Evolutionary conservation across 2,888 invertebrate genomes (phyloP).

Genomic region (Drosophila robusta): DNA sequence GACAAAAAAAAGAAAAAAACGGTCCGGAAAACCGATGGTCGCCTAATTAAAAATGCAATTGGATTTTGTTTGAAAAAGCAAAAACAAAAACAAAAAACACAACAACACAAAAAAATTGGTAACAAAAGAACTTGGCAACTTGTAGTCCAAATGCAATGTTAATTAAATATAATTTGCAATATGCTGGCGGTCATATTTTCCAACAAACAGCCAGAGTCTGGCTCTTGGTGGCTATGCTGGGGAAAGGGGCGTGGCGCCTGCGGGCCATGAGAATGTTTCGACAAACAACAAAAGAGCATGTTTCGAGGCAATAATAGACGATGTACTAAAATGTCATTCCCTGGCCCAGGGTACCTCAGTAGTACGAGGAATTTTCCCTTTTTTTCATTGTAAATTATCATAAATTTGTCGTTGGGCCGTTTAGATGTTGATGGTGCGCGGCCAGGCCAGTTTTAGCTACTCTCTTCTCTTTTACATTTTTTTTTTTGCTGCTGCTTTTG

Average conservation of each 20-base stretch:
- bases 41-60: constrained; percentile 80
- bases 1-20: constrained; percentile 33
- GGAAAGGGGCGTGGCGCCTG: constrained; percentile 56
- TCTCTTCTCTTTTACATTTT: constrained; percentile 21
- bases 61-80: constrained; percentile 59
- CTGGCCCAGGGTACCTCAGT: constrained; percentile 53
- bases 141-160: constrained; percentile 76
- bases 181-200: constrained; percentile 80
- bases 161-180: constrained; percentile 82
- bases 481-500: constrained; percentile 39
- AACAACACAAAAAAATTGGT: constrained; percentile 9
- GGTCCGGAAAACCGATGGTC: constrained; percentile 38
- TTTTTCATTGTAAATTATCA: constrained; percentile 76
- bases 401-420: constrained; percentile 79
- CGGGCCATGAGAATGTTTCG: constrained; percentile 76
- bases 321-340: constrained; percentile 81
- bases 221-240: constrained; percentile 18
- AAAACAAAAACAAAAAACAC: constrained; percentile 22
- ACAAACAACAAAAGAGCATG: constrained; percentile 82
- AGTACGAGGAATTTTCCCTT: constrained; percentile 32
- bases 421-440: constrained; percentile 63
- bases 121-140: constrained; percentile 53
- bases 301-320: constrained; percentile 80
- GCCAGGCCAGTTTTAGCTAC: constrained; percentile 40
- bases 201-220: constrained; percentile 53